Evolutionary conservation across 2,888 invertebrate species (phyloP).

Genomic region (Nasonovia ribisnigri): DNA sequence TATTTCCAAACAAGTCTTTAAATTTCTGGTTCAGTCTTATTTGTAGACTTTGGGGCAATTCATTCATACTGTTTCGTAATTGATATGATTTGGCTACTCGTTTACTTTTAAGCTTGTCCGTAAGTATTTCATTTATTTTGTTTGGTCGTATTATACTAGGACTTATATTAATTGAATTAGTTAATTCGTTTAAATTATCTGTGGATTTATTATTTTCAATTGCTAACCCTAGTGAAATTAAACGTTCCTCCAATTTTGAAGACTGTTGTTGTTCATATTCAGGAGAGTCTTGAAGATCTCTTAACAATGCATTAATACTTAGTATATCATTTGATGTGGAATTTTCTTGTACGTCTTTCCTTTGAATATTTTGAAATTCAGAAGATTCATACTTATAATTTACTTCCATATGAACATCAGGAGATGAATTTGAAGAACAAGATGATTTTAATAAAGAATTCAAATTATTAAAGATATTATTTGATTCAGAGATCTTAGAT

Average conservation of each 20-base stretch:
- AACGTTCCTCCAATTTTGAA: constrained; percentile 28
- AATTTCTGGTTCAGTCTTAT: constrained; percentile 66
- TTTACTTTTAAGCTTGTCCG: constrained; percentile 65
- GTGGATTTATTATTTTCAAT: constrained; percentile 17
- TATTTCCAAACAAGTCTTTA: constrained; percentile 67
- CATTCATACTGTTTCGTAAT: constrained; percentile 66
- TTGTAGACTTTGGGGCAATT: constrained; percentile 64
- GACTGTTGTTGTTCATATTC: constrained; percentile 34
- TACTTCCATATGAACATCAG: constrained; percentile 12
- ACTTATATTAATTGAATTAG: not conserved
- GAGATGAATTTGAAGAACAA: not conserved
- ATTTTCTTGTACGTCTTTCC: not conserved
- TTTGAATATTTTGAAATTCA: constrained; percentile 5
- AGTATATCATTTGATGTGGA: not conserved
- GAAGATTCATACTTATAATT: constrained; percentile 14
- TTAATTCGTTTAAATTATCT: not conserved
- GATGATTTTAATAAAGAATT: constrained; percentile 44
- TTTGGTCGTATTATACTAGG: constrained; percentile 14
- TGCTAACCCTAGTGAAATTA: not conserved
- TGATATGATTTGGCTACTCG: constrained; percentile 67
- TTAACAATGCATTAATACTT: constrained; percentile 41
- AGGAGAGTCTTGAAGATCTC: constrained; percentile 62
- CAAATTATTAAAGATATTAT: constrained; percentile 41
- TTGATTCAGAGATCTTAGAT: constrained; percentile 38
- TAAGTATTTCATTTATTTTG: constrained; percentile 49